Percentiles rank a stretch among this genome's conserved stretches.
Evolutionary conservation across 2,113 vertebrate species (phyloP).

Genomic region (Laticauda laticaudata): DNA sequence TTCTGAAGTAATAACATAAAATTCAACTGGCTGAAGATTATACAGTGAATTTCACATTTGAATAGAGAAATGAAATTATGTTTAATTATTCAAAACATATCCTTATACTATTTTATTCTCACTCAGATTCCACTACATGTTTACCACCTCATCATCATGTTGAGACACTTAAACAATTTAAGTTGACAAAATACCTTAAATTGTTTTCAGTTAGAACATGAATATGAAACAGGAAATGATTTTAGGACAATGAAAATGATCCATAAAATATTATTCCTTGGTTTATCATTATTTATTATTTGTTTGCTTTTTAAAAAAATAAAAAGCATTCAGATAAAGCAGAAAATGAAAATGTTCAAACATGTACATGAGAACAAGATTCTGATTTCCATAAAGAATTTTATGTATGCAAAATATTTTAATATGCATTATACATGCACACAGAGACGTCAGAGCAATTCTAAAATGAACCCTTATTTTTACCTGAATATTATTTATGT

Average conservation of each 20-base stretch:
- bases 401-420: background rate
- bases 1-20: background rate
- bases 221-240: background rate
- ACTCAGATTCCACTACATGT: background rate
- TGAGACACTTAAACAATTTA: background rate
- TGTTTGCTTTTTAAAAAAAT: background rate
- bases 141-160: background rate
- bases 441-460: background rate
- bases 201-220: background rate
- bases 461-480: background rate
- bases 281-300: background rate
- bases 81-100: too few relatives aligned
- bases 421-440: background rate
- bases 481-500: background rate
- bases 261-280: background rate
- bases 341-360: background rate
- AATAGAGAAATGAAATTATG: background rate
- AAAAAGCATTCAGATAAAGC: background rate
- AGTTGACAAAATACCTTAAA: background rate
- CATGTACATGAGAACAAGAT: background rate
- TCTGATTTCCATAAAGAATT: background rate
- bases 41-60: background rate
- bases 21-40: background rate
- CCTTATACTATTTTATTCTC: background rate
- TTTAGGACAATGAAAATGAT: background rate